A percentile compares a stretch with the other conserved stretches of the same genome.
phyloP scores from a whole-genome alignment of 2,113 vertebrate genomes.

The Gopherus flavomarginatus region DNA sequence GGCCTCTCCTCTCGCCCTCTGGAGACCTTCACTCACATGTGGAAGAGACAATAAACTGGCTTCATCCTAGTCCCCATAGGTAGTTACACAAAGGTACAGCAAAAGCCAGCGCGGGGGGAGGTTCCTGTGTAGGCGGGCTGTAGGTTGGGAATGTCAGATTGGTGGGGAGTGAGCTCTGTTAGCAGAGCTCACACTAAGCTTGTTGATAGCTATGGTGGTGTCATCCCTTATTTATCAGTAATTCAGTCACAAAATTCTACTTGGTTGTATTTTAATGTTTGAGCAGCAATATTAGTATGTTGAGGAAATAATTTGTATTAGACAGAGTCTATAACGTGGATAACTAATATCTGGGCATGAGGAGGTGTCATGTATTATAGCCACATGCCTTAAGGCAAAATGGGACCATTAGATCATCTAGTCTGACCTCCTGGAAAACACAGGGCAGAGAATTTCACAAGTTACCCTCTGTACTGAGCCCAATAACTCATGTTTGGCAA shows the following conservation, averaged over 20 bases:
- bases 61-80: neutral
- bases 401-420: neutral
- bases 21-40: neutral
- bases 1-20: neutral
- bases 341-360: too few relatives aligned
- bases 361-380: neutral
- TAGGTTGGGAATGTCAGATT: neutral
- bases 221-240: neutral
- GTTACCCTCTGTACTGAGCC: neutral
- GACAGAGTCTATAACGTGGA: neutral
- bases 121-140: neutral
- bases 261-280: neutral
- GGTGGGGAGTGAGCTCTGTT: neutral
- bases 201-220: neutral
- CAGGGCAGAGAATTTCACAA: neutral
- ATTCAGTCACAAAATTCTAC: neutral
- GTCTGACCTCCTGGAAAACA: neutral
- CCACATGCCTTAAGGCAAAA: neutral
- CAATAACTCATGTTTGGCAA: too few relatives aligned
- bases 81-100: neutral
- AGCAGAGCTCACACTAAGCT: neutral
- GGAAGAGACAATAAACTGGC: neutral
- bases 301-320: neutral
- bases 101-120: neutral
- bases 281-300: neutral